These are phyloP conservation scores for Prunella fulvescens DNA, from an alignment of 2,113 vertebrate species.

Conservation along the genomic window DNA sequence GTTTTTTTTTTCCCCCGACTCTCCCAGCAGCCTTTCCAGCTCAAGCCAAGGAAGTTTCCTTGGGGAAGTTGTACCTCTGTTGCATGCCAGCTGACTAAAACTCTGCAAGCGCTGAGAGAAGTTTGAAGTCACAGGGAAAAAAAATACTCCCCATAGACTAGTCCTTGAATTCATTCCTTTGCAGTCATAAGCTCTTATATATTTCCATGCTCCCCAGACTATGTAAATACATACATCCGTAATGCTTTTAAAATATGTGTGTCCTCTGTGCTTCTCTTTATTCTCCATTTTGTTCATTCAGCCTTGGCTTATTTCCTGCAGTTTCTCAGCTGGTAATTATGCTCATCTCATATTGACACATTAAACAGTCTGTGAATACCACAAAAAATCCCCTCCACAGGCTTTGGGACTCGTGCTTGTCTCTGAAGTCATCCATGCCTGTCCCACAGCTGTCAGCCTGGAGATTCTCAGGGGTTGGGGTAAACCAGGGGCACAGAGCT, in stretches of 20 bases:
- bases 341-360: conserved; percentile 4
- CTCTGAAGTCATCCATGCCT: not conserved
- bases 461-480: not conserved
- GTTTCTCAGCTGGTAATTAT: conserved; percentile 37
- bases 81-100: conserved; percentile 64
- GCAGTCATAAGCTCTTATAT: conserved; percentile 29
- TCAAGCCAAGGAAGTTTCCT: conserved; percentile 29
- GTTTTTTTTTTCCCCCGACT: not conserved
- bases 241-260: conserved; percentile 25
- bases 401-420: not conserved
- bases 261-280: not conserved
- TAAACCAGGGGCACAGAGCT: not conserved
- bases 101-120: conserved; percentile 24
- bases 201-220: conserved; percentile 23
- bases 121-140: conserved; percentile 61
- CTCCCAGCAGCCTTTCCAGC: conserved; percentile 46
- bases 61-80: conserved; percentile 51
- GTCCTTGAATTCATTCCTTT: conserved; percentile 47
- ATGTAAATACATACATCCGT: not conserved
- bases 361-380: not conserved
- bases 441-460: not conserved
- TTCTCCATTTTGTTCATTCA: conserved; percentile 42
- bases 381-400: conserved; percentile 4
- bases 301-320: conserved; percentile 40
- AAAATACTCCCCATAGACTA: conserved; percentile 40